Evolutionary conservation across 1,140 invertebrate genomes (phyloP).

Genomic region (Brachystomella parvula): DNA sequence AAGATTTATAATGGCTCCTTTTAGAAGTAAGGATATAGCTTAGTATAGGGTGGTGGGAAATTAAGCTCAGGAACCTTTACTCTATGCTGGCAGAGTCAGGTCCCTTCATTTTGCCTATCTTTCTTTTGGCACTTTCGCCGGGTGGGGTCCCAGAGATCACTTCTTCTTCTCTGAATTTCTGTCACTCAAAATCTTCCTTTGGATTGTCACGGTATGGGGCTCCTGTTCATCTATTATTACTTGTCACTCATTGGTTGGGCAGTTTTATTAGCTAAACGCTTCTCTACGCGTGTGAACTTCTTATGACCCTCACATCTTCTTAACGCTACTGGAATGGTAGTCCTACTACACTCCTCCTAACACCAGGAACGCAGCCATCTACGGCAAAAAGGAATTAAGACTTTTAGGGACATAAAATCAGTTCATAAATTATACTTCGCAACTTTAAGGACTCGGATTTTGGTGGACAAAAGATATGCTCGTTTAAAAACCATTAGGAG

Average conservation of each 20-base stretch:
- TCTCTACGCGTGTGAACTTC: not conserved
- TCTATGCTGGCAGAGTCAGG: not conserved
- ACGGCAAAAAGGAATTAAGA: not conserved
- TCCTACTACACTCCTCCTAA: not conserved
- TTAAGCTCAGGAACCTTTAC: not conserved
- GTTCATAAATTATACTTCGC: slow-evolving; percentile 12
- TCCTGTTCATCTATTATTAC: not conserved
- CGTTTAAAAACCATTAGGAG: not conserved
- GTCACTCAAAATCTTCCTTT: not conserved
- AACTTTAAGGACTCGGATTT: no score
- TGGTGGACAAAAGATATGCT: not conserved
- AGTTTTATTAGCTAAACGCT: not conserved
- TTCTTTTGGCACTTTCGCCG: not conserved
- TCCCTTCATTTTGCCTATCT: not conserved
- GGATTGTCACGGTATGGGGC: not conserved
- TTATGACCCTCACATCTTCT: not conserved
- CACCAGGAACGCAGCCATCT: not conserved
- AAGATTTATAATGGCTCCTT: not conserved
- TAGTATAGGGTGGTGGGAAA: no score
- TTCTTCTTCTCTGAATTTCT: not conserved
- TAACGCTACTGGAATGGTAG: not conserved
- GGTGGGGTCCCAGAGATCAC: slow-evolving; percentile 9
- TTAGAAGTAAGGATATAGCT: no score
- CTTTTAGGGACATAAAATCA: not conserved
- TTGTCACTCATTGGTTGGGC: not conserved